phyloP scores from a whole-genome alignment of 2,888 invertebrate species.

The Stenurella melanura region DNA sequence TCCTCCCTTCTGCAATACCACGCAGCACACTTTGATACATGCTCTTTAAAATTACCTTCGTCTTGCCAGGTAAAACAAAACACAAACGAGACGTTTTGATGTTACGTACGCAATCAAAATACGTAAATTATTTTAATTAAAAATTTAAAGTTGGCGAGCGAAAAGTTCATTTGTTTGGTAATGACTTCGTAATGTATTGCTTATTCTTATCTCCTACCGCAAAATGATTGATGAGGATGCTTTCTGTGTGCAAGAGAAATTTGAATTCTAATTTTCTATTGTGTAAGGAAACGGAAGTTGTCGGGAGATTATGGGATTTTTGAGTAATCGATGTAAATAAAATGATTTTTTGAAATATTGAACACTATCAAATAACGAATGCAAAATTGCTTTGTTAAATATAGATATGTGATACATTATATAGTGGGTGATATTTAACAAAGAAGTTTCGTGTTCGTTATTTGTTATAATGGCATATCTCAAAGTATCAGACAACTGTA shows the following conservation, averaged over 20 bases:
- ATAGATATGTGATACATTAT: too few relatives aligned
- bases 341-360: neutral
- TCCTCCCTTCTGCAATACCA: slow-evolving; percentile 33
- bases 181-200: slow-evolving; percentile 12
- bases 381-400: too few relatives aligned
- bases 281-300: slow-evolving; percentile 14
- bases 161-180: slow-evolving; percentile 4
- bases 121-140: slow-evolving; percentile 16
- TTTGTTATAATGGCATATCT: too few relatives aligned
- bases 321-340: neutral
- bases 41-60: slow-evolving; percentile 28
- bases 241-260: slow-evolving; percentile 3
- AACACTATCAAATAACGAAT: too few relatives aligned
- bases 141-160: neutral
- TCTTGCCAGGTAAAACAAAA: slow-evolving; percentile 17
- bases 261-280: slow-evolving; percentile 16
- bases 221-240: slow-evolving; percentile 20
- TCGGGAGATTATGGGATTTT: slow-evolving; percentile 2
- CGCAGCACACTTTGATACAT: slow-evolving; percentile 35
- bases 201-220: slow-evolving; percentile 15
- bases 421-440: too few relatives aligned
- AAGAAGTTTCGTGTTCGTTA: too few relatives aligned
- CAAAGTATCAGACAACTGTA: too few relatives aligned
- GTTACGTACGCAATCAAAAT: slow-evolving; percentile 15
- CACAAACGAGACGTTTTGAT: slow-evolving; percentile 16